Conservation (phyloP, 92 coral and sea anemone species). For the Porites divaricata region DNA sequence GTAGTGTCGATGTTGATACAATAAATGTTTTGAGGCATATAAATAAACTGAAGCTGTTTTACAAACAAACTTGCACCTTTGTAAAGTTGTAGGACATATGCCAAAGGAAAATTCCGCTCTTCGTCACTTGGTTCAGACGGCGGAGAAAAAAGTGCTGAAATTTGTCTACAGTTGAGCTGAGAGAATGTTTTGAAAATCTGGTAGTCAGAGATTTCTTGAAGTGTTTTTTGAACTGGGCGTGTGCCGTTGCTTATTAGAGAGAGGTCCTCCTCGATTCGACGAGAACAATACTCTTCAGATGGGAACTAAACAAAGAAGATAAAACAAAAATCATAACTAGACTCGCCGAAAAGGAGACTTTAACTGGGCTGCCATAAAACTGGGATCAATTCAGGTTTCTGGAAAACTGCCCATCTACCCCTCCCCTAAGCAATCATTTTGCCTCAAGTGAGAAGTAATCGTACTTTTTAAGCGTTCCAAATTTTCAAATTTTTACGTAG, state of each 20-base stretch:
- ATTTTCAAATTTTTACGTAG: too few relatives aligned
- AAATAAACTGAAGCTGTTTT: constrained; percentile 60
- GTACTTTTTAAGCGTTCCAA: too few relatives aligned
- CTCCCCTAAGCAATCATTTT: too few relatives aligned
- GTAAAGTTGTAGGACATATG: constrained; percentile 62
- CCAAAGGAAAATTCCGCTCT: constrained; percentile 63
- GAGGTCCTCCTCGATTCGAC: constrained; percentile 9
- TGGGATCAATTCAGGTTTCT: too few relatives aligned
- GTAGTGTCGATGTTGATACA: constrained; percentile 75
- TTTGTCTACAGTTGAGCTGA: constrained; percentile 7
- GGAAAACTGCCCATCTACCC: too few relatives aligned
- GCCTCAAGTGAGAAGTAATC: too few relatives aligned
- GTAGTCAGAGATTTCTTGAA: constrained; percentile 8
- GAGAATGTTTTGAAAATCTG: constrained; percentile 12
- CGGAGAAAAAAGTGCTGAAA: constrained; percentile 2
- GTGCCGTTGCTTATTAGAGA: background rate
- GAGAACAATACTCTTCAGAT: constrained; percentile 6
- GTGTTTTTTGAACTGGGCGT: background rate
- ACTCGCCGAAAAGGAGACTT: too few relatives aligned
- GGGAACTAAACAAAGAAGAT: constrained; percentile 1
- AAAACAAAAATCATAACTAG: too few relatives aligned
- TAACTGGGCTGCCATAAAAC: too few relatives aligned
- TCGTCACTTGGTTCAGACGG: constrained; percentile 3
- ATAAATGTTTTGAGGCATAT: constrained; percentile 77
- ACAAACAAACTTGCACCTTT: constrained; percentile 68